Base-by-base conservation (phyloP, 2,797 vertebrate species). In the Sciaenops ocellatus region DNA sequence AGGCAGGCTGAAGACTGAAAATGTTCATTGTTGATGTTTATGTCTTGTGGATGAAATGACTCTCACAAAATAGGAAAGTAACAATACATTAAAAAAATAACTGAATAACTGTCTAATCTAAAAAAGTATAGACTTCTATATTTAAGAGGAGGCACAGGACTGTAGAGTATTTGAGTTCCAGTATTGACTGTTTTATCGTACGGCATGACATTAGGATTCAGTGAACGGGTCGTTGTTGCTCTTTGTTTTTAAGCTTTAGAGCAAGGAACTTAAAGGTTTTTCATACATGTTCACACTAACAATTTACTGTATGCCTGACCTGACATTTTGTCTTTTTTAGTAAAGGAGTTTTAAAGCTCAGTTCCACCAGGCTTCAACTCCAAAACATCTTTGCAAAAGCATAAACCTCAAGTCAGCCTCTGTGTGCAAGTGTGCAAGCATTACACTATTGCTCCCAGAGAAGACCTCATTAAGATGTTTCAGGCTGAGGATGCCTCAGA, bases 391-490 rank as follows among this genome's bases (percentile, higher is more conserved):
- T 61, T 57, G 47, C n/a, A 54, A 78, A 80, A 60, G 61, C 47
- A 55, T 6, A 54, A 34, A 61, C 57, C 50, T 68, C 41, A 57
- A 66, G 20, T 44, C 34, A 38, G 34, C 34, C 26, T 59, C 16
- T 5, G n/a, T 42, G 30, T 44, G 66, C 17, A 8, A 57, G 41
- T 1, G 3, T 65, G 18, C 44, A 26, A 42, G 26, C 48, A 38
- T 75, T 46, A 51, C 54, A 18, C 41, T 69, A 46, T 67, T 63
- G 47, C 48, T 76, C 55, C 0, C 1, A 47, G 24, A 55, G 54
- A 66, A 69, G 63, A 67, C 67, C 54, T 81, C 59, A 55, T 80
- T 80, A 73, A 72, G 73, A 73, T 50, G 62, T 82, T 62, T 62
- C 24, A 44, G 65, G 17, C 28, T 63, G 11, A 67, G 50, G 28